These are phyloP conservation scores for Bombus picipes DNA, from an alignment of 1,140 invertebrate genomes.

Conservation along the genomic window DNA sequence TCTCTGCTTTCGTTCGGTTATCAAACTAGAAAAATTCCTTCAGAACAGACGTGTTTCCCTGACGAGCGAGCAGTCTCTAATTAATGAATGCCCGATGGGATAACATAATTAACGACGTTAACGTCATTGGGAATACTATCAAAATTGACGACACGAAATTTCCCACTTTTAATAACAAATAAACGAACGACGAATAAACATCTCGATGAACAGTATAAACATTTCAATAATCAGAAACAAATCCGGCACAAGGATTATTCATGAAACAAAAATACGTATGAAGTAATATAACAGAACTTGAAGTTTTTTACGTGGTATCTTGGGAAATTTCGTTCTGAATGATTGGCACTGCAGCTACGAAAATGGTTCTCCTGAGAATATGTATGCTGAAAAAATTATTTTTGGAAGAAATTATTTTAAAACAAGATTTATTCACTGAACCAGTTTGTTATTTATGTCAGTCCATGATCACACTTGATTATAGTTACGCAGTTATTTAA, in stretches of 20 bases:
- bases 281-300: background rate
- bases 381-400: background rate
- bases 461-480: too few relatives aligned
- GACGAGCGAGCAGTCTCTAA: conserved; percentile 31
- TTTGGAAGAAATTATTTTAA: background rate
- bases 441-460: background rate
- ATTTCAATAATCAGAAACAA: background rate
- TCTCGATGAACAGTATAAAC: background rate
- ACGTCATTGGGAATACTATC: conserved; percentile 28
- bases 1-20: background rate
- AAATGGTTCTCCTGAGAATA: background rate
- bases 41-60: conserved; percentile 36
- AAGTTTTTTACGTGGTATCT: background rate
- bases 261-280: background rate
- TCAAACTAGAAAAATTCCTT: conserved; percentile 26
- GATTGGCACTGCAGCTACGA: background rate
- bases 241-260: background rate
- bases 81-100: conserved; percentile 65
- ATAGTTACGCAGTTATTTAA: too few relatives aligned
- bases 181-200: background rate
- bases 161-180: background rate
- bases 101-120: conserved; percentile 61
- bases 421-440: background rate
- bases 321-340: background rate
- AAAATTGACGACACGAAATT: conserved; percentile 16